Percentiles rank a stretch among this genome's conserved stretches.
phyloP scores from a whole-genome alignment of 1,140 invertebrate species.

The Drosophila lowei region DNA sequence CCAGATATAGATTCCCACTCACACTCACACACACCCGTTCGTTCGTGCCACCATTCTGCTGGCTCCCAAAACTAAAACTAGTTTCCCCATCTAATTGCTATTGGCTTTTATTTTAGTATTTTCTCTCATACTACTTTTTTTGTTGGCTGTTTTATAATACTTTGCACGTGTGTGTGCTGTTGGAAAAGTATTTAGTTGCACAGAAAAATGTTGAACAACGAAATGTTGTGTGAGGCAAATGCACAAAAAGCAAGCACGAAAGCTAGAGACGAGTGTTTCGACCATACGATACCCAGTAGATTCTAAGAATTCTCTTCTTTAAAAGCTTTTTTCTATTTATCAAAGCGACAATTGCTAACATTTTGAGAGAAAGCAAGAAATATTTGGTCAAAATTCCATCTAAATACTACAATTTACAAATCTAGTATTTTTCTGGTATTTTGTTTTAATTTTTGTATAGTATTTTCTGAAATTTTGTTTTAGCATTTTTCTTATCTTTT shows the following conservation, averaged over 20 bases:
- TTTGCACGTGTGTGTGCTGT: conserved; percentile 21
- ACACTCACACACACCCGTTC: conserved; percentile 1
- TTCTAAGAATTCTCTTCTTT: too few relatives aligned
- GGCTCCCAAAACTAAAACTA: conserved; percentile 38
- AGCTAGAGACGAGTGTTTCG: too few relatives aligned
- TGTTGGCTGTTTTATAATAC: conserved; percentile 14
- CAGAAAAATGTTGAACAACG: conserved; percentile 41
- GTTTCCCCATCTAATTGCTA: conserved; percentile 65
- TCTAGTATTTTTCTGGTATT: too few relatives aligned
- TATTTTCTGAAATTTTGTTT: too few relatives aligned
- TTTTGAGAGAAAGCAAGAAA: too few relatives aligned
- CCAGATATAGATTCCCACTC: background rate
- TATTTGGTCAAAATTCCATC: too few relatives aligned
- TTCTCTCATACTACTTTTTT: conserved; percentile 13
- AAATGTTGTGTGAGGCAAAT: conserved; percentile 33
- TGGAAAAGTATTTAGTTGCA: conserved; percentile 54
- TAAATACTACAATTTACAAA: too few relatives aligned
- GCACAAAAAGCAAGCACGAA: background rate
- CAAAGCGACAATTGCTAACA: too few relatives aligned
- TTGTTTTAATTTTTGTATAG: too few relatives aligned
- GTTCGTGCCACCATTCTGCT: conserved; percentile 19
- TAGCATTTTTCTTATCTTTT: too few relatives aligned
- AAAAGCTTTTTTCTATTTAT: too few relatives aligned
- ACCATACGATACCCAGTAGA: too few relatives aligned
- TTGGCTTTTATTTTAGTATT: conserved; percentile 50